Base-by-base conservation (phyloP, 2,113 vertebrate species). In the Cryptotis parvus region DNA sequence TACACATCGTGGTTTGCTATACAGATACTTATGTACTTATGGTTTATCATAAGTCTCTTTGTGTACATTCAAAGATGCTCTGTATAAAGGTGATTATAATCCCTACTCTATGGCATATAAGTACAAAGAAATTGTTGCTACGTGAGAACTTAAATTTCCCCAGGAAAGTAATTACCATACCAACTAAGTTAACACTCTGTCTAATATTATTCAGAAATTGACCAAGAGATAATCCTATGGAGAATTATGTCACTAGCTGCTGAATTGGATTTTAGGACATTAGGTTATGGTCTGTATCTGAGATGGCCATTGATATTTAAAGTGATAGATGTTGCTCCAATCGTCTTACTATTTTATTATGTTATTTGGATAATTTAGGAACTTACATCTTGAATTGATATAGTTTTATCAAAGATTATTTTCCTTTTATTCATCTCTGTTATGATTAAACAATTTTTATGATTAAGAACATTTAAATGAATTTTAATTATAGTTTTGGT, bases 391-490 rank as follows among this genome's bases (percentile, higher is more conserved):
- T 69, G 26, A 78, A 84, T 39, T 89, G 14, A 68, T 26, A n/a
- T 91, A 41, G 33, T 63, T 41, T 70, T 63, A 41, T 76, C 74
- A 41, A 45, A 68, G 79, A 74, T 74, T 22, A 73, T 84, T 78
- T 3, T 31, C 29, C 35, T 79, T 72, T 52, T 35, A 10, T 31
- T 80, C n/a, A 69, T 52, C 6, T 41, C 83, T 33, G 63, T 79
- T 80, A 73, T 35, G 92, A 65, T 77, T 61, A 80, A 2, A n/a
- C n/a, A n/a, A n/a, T n/a, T n/a, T n/a, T n/a, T n/a, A n/a, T n/a
- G n/a, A n/a, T n/a, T n/a, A n/a, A n/a, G n/a, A 20, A 35, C 14
- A 73, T 58, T 35, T 37, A 10, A 73, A 22, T 68, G 43, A 45
- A 45, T 45, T 45, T 45, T 45, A 45, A 45, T 45, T 45, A 11